A percentile compares a stretch with the other conserved stretches of the same genome.
Evolutionary conservation across 2,113 vertebrate genomes (phyloP).

Genomic region (Sorex fumeus): DNA sequence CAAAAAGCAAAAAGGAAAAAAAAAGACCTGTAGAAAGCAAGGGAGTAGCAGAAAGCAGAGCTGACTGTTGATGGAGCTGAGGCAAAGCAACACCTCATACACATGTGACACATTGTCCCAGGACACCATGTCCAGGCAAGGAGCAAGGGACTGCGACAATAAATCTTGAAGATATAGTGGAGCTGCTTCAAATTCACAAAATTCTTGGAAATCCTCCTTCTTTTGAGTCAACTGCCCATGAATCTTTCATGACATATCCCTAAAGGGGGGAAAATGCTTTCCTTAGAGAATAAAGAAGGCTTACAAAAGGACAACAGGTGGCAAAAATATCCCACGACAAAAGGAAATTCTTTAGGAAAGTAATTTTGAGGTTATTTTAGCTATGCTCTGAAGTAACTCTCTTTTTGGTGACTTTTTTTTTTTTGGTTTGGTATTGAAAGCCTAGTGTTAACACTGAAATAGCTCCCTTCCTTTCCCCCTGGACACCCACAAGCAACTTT

Average conservation of each 20-base stretch:
- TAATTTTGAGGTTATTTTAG: background rate
- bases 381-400: background rate
- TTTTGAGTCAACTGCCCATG: background rate
- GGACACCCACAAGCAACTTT: background rate
- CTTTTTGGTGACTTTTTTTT: too few relatives aligned
- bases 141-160: rapidly evolving
- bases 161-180: background rate
- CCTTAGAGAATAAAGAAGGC: background rate
- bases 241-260: background rate
- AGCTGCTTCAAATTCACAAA: background rate
- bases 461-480: conserved; percentile 23
- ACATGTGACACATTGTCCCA: rapidly evolving
- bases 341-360: conserved; percentile 17
- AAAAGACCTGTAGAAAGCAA: background rate
- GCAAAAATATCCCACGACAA: background rate
- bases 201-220: conserved; percentile 27
- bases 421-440: background rate
- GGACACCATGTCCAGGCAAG: rapidly evolving
- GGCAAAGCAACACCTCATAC: background rate
- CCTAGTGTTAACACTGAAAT: conserved; percentile 5
- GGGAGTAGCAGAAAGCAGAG: background rate
- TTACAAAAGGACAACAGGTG: conserved; percentile 46
- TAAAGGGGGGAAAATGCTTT: conserved; percentile 29
- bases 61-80: rapidly evolving
- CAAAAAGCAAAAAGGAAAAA: too few relatives aligned